A percentile compares a stretch with the other conserved stretches of the same genome.
These are phyloP conservation scores for Anguilla pacifica DNA, from an alignment of 2,797 vertebrate genomes.

Conservation along the genomic window DNA sequence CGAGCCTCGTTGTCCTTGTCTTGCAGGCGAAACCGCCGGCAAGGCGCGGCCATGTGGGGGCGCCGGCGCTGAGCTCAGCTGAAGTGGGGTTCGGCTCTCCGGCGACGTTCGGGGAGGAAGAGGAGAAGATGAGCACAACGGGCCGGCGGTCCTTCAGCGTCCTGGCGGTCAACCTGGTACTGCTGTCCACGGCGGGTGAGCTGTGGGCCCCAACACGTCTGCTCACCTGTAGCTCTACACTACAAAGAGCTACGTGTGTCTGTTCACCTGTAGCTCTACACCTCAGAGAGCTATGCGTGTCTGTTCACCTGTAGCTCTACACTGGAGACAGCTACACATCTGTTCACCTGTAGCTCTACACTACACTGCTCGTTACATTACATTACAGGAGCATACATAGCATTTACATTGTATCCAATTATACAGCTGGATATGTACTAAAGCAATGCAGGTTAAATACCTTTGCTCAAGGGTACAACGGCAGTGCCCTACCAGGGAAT, in stretches of 20 bases:
- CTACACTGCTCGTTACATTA: too few relatives aligned
- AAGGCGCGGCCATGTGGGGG: conserved; percentile 67
- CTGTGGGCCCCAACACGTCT: conserved; percentile 7
- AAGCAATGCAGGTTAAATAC: too few relatives aligned
- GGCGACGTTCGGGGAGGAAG: conserved; percentile 77
- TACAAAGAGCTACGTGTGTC: neutral
- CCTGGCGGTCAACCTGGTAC: conserved; percentile 83
- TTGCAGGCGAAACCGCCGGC: conserved; percentile 49
- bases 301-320: neutral
- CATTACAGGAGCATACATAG: too few relatives aligned
- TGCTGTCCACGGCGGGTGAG: conserved; percentile 91
- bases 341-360: neutral
- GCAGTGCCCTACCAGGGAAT: too few relatives aligned
- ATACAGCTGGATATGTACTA: too few relatives aligned
- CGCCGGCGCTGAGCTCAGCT: conserved; percentile 61
- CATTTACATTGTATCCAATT: too few relatives aligned
- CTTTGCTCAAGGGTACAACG: too few relatives aligned
- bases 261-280: neutral
- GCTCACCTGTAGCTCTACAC: neutral
- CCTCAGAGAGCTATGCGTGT: neutral
- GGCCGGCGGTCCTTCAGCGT: conserved; percentile 87
- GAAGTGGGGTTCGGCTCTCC: conserved; percentile 55
- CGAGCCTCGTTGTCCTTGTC: conserved; percentile 9
- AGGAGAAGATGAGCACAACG: conserved; percentile 94
- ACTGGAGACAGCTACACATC: neutral